Conservation (phyloP, 2,888 invertebrate genomes). For the Oscheius sp. region DNA sequence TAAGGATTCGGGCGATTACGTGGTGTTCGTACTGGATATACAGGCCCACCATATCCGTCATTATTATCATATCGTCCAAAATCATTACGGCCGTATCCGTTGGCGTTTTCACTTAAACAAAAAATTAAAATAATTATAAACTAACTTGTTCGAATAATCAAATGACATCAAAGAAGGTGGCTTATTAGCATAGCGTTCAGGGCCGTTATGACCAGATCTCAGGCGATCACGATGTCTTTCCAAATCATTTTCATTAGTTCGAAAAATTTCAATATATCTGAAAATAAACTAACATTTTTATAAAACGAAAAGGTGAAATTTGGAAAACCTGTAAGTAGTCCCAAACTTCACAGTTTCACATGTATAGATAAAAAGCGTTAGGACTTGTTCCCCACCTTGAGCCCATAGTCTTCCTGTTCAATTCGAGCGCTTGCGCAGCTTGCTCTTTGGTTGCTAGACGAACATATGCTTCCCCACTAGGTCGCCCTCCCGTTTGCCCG, state of each 20-base stretch:
- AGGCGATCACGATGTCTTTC: conserved; percentile 34
- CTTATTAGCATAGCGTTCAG: neutral
- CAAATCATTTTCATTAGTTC: conserved; percentile 42
- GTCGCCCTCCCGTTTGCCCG: conserved; percentile 63
- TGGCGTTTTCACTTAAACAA: neutral
- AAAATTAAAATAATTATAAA: neutral
- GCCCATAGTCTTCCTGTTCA: conserved; percentile 65
- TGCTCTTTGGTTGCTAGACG: conserved; percentile 54
- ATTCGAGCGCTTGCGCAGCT: conserved; percentile 58
- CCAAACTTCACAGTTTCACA: neutral
- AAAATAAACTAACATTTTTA: conserved; percentile 17
- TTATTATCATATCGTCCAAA: conserved; percentile 12
- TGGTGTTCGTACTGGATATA: neutral
- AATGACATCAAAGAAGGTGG: conserved; percentile 22
- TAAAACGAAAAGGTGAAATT: neutral
- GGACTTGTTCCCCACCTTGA: conserved; percentile 61
- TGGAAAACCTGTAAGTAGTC: conserved; percentile 8
- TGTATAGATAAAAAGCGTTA: too few species aligned
- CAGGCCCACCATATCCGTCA: conserved; percentile 5
- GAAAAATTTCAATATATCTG: conserved; percentile 66
- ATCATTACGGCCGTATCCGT: conserved; percentile 8
- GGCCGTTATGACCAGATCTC: conserved; percentile 30
- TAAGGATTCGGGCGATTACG: conserved; percentile 8
- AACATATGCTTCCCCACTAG: conserved; percentile 66
- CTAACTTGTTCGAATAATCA: conserved; percentile 6